Base-by-base conservation (phyloP, 2,888 invertebrate genomes). In the Chymomyza procnemis region DNA sequence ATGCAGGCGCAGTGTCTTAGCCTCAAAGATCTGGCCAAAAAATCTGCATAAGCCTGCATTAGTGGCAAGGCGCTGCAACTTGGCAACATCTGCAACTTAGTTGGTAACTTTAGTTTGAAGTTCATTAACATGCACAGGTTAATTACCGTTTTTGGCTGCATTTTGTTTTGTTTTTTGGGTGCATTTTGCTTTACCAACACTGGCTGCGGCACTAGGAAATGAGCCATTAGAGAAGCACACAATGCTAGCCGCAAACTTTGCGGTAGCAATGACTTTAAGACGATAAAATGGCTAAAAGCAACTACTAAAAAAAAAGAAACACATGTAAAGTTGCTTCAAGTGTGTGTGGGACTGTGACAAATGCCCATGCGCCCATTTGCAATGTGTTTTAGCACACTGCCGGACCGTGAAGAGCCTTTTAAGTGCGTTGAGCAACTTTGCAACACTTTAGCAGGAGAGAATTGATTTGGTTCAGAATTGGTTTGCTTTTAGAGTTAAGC, bases 71-170 rank as follows among this genome's bases (percentile, higher is more conserved):
- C 66, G 78, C 71, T 68, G 21, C 34, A 14, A 26, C 58, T 8
- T 16, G 16, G 26, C 26, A 26, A 26, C 50, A 16, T n/a, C 26
- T 30, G 47, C 47, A 59, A 22, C 46, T 59, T 3, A 46, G 47
- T 34, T 57, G 2, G 34, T 34, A 57, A 21, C 30, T 56, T 68
- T 74, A 85, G 87, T 66, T 79, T 87, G 87, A 88, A 85, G 85
- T 85, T 88, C 88, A 85, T 88, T 88, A 85, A 85, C 88, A 88
- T 87, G 88, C 88, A 85, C 88, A 88, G 89, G 90, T 90, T 89
- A 90, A 90, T 90, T 89, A 89, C 89, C 83, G 79, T 86, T 86
- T 88, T 81, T 82, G 75, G 63, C 73, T 74, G 75, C 71, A 30
- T 63, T 66, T 68, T 64, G 61, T 26, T 64, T 61, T 66, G 55